A percentile compares a stretch with the other conserved stretches of the same genome.
These are phyloP conservation scores for Merluccius polli DNA, from an alignment of 2,797 vertebrate genomes.

Conservation along the genomic window DNA sequence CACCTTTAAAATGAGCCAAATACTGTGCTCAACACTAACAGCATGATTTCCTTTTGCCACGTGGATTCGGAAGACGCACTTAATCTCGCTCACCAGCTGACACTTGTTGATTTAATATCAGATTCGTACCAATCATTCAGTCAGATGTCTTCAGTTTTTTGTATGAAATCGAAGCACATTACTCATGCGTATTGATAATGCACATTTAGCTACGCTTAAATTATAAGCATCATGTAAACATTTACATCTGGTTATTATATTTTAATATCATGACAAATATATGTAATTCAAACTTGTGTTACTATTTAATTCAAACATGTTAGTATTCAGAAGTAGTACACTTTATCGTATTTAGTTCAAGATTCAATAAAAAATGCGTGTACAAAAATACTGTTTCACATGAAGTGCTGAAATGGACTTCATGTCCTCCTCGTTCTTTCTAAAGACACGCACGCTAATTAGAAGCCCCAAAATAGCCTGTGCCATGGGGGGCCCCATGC, in stretches of 20 bases:
- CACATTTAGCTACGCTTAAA: not conserved
- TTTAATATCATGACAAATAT: not conserved
- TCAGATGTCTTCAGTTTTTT: not conserved
- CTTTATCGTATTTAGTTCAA: not conserved
- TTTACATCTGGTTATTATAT: not conserved
- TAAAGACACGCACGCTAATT: not conserved
- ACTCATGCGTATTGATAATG: not conserved
- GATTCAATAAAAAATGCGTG: not conserved
- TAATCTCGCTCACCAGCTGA: not conserved
- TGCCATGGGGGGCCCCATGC: not conserved
- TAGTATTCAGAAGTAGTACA: not conserved
- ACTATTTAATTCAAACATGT: not conserved
- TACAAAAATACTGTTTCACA: not conserved
- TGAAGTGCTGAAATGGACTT: not conserved
- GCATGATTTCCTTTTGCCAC: not conserved
- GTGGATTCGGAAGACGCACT: not conserved
- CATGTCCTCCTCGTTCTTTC: not conserved
- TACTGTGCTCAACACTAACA: not conserved
- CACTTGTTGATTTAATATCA: not conserved
- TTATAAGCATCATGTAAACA: not conserved
- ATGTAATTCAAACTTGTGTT: not conserved
- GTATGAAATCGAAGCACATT: not conserved
- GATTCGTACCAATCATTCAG: not conserved
- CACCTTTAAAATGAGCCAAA: conserved; percentile 6
- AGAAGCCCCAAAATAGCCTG: not conserved